Evolutionary conservation across 2,888 invertebrate species (phyloP).

Genomic region (Cryptops parisi): DNA sequence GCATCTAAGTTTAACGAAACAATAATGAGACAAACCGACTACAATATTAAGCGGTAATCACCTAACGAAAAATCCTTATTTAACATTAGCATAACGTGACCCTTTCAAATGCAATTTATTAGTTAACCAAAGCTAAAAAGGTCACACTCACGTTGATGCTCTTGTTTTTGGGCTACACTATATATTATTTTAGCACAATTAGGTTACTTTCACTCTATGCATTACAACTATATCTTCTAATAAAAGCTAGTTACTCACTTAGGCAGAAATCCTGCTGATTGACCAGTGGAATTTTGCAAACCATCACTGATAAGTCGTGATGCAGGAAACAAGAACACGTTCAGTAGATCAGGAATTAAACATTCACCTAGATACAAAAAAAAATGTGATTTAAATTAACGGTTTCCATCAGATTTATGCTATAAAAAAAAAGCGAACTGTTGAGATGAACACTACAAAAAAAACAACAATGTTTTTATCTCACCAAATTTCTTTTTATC

Average conservation of each 20-base stretch:
- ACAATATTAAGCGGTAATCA: constrained; percentile 10
- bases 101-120: too few species aligned
- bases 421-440: background rate
- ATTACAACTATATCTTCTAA: too few species aligned
- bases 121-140: too few species aligned
- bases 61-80: too few species aligned
- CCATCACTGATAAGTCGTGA: constrained; percentile 29
- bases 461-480: constrained; percentile 10
- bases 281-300: constrained; percentile 20
- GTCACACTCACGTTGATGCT: too few species aligned
- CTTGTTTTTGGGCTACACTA: too few species aligned
- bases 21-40: too few species aligned
- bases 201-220: too few species aligned
- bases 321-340: constrained; percentile 37
- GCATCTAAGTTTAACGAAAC: constrained; percentile 25
- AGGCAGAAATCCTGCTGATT: background rate
- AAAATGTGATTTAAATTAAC: too few species aligned
- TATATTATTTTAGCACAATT: too few species aligned
- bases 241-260: too few species aligned
- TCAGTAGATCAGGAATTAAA: constrained; percentile 30
- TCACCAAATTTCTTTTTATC: constrained; percentile 30
- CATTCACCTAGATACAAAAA: constrained; percentile 22
- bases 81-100: too few species aligned
- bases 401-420: background rate
- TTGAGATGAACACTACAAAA: background rate